A percentile compares a stretch with the other conserved stretches of the same genome.
Evolutionary conservation across 2,888 invertebrate species (phyloP).

Genomic region (Ormia ochracea): DNA sequence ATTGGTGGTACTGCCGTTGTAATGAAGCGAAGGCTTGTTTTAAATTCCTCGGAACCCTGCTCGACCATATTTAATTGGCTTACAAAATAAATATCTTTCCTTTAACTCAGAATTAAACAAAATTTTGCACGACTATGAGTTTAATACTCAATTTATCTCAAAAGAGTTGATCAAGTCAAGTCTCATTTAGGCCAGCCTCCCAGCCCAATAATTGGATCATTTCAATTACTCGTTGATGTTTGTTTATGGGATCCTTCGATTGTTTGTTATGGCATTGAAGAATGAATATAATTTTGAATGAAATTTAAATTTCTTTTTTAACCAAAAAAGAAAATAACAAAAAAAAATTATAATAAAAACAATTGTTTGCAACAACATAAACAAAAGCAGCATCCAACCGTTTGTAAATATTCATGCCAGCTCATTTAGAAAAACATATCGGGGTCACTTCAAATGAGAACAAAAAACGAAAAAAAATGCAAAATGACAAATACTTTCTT

Average conservation of each 20-base stretch:
- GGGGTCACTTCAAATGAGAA: conserved; percentile 33
- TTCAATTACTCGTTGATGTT: background rate
- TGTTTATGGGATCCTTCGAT: background rate
- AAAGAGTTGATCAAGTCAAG: background rate
- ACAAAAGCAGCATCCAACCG: background rate
- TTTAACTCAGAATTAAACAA: too few species aligned
- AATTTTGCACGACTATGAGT: too few species aligned
- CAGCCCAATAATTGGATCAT: too few species aligned
- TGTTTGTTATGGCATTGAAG: background rate
- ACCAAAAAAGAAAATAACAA: conserved; percentile 14
- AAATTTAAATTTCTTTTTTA: conserved; percentile 41
- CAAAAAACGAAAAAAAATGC: background rate
- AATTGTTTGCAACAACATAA: background rate
- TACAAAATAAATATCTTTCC: too few species aligned
- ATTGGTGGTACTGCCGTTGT: too few species aligned
- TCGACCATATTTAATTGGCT: too few species aligned
- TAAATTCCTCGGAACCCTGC: too few species aligned
- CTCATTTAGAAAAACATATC: conserved; percentile 16
- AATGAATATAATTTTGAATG: conserved; percentile 42
- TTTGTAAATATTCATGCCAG: conserved; percentile 8
- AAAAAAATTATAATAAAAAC: too few species aligned
- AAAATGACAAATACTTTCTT: conserved; percentile 20
- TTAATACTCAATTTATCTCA: background rate
- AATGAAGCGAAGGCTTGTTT: too few species aligned
- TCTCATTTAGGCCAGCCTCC: conserved; percentile 9